Percentiles rank a stretch among this genome's conserved stretches.
Conservation (phyloP, 2,797 vertebrate genomes). For the Gadopsis bispinosus region DNA sequence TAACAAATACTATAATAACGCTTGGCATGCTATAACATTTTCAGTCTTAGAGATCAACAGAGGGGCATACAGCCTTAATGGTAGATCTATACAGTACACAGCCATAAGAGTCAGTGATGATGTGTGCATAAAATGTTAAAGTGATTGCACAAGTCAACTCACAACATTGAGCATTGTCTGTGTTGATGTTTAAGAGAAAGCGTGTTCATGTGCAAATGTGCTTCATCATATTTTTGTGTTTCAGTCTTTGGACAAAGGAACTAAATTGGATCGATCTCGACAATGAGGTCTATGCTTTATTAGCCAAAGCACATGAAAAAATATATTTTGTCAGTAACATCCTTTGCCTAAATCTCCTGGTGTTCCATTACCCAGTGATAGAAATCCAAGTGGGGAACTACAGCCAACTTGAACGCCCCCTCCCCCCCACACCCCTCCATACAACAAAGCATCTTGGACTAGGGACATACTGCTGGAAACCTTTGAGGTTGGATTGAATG, state of each 20-base stretch:
- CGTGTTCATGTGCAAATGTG: not conserved
- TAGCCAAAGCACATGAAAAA: conserved; percentile 38
- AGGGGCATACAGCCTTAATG: not conserved
- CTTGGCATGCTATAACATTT: not conserved
- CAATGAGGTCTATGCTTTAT: conserved; percentile 22
- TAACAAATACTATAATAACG: not conserved
- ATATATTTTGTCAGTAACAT: conserved; percentile 64
- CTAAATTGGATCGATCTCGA: conserved; percentile 52
- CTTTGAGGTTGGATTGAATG: conserved; percentile 86
- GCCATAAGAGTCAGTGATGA: not conserved
- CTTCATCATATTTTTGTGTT: conserved; percentile 14
- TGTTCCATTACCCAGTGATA: conserved; percentile 75
- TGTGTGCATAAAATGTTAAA: not conserved
- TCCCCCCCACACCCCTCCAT: conserved; percentile 25
- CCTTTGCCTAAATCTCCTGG: conserved; percentile 62
- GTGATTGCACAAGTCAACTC: not conserved
- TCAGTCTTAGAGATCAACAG: not conserved
- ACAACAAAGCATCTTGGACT: conserved; percentile 81
- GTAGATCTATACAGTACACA: not conserved
- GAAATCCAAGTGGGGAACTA: conserved; percentile 71
- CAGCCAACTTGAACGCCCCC: conserved; percentile 71
- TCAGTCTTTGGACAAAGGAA: conserved; percentile 26
- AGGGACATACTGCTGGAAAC: conserved; percentile 77
- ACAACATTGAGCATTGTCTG: not conserved
- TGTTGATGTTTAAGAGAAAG: not conserved